Evolutionary conservation across 2,797 vertebrate genomes (phyloP).

Genomic region (Sebastes flavidus): DNA sequence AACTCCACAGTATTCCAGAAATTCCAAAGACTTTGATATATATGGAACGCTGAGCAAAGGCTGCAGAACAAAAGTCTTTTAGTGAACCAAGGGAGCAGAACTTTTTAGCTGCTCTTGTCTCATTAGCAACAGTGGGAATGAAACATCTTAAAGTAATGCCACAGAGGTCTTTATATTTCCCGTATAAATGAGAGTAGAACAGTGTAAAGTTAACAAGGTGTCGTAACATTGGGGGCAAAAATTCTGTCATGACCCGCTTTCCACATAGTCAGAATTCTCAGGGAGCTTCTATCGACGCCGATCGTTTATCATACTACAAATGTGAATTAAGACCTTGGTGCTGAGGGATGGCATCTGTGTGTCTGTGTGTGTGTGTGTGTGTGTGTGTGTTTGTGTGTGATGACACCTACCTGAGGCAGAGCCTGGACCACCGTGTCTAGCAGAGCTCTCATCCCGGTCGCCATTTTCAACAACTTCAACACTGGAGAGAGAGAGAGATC

Average conservation of each 20-base stretch:
- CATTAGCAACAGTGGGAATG: not conserved
- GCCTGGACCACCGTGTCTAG: slow-evolving; percentile 96
- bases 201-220: not conserved
- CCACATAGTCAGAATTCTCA: slow-evolving; percentile 32
- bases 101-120: slow-evolving; percentile 7
- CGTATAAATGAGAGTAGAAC: not conserved
- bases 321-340: slow-evolving; percentile 63
- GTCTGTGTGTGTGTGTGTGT: slow-evolving; percentile 9
- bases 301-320: slow-evolving; percentile 53
- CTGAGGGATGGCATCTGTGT: not conserved
- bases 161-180: not conserved
- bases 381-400: slow-evolving; percentile 4
- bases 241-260: not conserved
- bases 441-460: slow-evolving; percentile 94
- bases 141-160: not conserved
- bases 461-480: slow-evolving; percentile 85
- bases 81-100: not conserved
- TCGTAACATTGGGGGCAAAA: not conserved
- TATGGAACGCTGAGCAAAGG: not conserved
- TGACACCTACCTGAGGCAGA: slow-evolving; percentile 89
- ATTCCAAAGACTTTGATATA: not conserved
- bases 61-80: not conserved
- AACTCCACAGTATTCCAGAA: not conserved
- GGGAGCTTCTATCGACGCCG: not conserved
- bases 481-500: slow-evolving; percentile 60